phyloP scores from a whole-genome alignment of 2,888 invertebrate genomes.

The Synergus umbraculus region DNA sequence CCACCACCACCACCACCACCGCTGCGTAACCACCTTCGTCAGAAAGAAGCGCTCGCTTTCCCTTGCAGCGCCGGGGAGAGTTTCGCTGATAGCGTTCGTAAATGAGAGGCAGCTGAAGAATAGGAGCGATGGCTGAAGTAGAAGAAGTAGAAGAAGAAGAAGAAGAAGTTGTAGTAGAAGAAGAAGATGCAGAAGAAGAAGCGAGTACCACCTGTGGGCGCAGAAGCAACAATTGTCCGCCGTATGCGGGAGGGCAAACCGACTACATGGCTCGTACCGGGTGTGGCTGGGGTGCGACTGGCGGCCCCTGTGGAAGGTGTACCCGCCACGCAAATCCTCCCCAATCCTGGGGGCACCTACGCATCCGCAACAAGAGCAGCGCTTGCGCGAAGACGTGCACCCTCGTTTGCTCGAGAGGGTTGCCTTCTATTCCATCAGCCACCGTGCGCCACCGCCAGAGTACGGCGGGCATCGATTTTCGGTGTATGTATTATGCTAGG shows the following conservation, averaged over 20 bases:
- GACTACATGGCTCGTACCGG: conserved; percentile 77
- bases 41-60: conserved; percentile 40
- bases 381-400: conserved; percentile 56
- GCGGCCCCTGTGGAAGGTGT: conserved; percentile 60
- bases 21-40: conserved; percentile 44
- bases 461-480: conserved; percentile 67
- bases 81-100: conserved; percentile 42
- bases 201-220: conserved; percentile 76
- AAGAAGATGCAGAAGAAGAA: conserved; percentile 55
- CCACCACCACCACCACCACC: conserved; percentile 39
- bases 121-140: conserved; percentile 20
- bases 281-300: conserved; percentile 76
- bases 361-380: conserved; percentile 55
- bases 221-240: conserved; percentile 78
- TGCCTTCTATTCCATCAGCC: conserved; percentile 46
- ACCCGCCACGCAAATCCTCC: conserved; percentile 63
- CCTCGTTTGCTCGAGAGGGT: conserved; percentile 51
- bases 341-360: conserved; percentile 67
- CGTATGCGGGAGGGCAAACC: conserved; percentile 76
- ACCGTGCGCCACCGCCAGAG: conserved; percentile 41
- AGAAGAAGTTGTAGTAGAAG: conserved; percentile 37
- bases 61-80: conserved; percentile 44
- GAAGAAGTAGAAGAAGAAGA: conserved; percentile 28
- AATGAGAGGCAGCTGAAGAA: conserved; percentile 29
- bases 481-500: conserved; percentile 43